Conservation (phyloP, 64 coral and sea anemone genomes). For the Acropora tenuis region DNA sequence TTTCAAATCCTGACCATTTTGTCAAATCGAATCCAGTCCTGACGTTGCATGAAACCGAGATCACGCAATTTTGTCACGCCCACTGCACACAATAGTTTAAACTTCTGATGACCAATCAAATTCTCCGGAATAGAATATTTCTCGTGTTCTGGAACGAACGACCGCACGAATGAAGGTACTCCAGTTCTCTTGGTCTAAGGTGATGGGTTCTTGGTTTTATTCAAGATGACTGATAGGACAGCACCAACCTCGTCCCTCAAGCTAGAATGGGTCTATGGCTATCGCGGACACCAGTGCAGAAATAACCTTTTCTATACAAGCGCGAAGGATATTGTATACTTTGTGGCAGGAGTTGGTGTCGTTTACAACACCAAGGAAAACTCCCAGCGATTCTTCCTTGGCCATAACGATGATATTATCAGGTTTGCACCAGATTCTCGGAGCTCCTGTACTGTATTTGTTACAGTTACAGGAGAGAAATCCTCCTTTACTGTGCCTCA, state of each 20-base stretch:
- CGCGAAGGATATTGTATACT: slow-evolving; percentile 93
- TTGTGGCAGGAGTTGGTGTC: slow-evolving; percentile 98
- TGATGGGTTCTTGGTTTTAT: neutral
- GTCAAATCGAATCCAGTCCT: no score
- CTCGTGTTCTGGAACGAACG: neutral
- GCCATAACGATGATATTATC: slow-evolving; percentile 98
- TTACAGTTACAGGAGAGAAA: neutral
- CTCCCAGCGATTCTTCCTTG: slow-evolving; percentile 92
- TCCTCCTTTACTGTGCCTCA: neutral
- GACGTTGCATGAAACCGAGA: no score
- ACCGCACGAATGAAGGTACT: no score
- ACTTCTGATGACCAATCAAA: no score
- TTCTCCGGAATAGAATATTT: no score
- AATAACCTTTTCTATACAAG: slow-evolving; percentile 95
- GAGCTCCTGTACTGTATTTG: neutral
- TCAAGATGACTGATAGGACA: slow-evolving; percentile 92
- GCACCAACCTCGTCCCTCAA: slow-evolving; percentile 90
- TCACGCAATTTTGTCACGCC: no score
- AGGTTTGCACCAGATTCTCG: slow-evolving; percentile 61
- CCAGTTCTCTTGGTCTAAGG: neutral
- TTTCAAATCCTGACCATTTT: no score
- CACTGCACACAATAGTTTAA: no score
- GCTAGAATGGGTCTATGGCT: slow-evolving; percentile 99
- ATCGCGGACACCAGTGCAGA: slow-evolving; percentile 96
- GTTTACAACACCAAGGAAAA: slow-evolving; percentile 89